phyloP scores from a whole-genome alignment of 1,140 invertebrate species.

The Steinernema feltiae region DNA sequence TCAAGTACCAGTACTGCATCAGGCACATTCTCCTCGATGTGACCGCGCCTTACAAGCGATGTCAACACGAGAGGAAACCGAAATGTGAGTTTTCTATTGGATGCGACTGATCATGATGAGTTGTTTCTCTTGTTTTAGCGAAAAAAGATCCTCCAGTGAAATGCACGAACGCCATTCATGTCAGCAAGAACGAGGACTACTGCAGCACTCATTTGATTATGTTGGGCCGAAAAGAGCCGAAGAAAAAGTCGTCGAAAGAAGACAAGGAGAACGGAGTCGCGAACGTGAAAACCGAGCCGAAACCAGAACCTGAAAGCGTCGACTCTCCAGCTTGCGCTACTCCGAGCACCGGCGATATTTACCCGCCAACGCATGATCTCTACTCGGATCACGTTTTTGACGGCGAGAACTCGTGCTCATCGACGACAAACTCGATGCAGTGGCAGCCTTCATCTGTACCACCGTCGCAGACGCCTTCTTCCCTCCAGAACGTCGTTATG shows the following conservation, averaged over 20 bases:
- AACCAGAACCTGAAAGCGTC: neutral
- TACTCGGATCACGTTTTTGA: neutral
- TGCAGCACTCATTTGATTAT: neutral
- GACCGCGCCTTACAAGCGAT: neutral
- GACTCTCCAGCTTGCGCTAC: neutral
- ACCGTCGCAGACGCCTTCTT: neutral
- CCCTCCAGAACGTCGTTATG: neutral
- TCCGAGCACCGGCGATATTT: neutral
- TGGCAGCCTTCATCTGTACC: neutral
- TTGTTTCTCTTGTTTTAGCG: neutral
- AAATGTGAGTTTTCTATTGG: neutral
- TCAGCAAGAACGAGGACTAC: neutral
- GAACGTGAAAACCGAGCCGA: neutral
- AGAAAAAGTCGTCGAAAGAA: neutral
- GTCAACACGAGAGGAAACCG: neutral
- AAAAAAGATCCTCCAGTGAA: neutral
- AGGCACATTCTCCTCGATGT: neutral
- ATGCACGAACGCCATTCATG: neutral
- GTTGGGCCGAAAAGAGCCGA: neutral
- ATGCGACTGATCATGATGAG: too few species aligned
- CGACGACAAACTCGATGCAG: neutral
- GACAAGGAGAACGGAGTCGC: neutral
- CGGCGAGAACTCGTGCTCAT: neutral
- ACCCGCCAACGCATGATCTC: neutral
- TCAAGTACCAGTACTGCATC: neutral